Evolutionary conservation across 2,797 vertebrate genomes (phyloP).

Genomic region (Acanthurus lineatus): DNA sequence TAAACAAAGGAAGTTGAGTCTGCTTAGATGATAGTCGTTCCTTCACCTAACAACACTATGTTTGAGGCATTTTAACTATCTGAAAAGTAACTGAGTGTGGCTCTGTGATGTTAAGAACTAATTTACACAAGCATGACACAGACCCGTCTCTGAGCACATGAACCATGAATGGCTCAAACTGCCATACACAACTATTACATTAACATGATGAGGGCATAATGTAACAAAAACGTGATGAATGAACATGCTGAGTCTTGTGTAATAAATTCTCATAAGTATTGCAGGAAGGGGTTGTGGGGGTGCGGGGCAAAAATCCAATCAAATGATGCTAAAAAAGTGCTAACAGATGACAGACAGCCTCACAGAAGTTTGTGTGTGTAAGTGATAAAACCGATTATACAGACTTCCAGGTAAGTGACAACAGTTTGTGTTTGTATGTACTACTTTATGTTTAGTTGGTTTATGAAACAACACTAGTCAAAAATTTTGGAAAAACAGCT

Average conservation of each 20-base stretch:
- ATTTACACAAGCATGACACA: constrained; percentile 35
- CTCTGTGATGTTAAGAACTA: not conserved
- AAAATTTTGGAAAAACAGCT: no score
- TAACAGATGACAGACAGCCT: no score
- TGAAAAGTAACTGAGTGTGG: not conserved
- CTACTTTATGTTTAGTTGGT: not conserved
- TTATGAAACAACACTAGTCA: not conserved
- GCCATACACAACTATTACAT: constrained; percentile 16
- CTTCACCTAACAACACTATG: no score
- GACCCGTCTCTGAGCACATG: constrained; percentile 29
- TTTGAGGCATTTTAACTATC: not conserved
- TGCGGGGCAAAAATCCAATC: no score
- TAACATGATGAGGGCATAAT: constrained; percentile 7
- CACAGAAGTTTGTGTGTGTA: not conserved
- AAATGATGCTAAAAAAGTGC: no score
- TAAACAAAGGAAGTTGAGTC: constrained; percentile 4
- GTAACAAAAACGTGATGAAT: constrained; percentile 18
- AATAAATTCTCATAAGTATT: no score
- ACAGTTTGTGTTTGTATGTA: no score
- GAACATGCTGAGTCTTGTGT: not conserved
- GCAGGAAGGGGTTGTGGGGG: no score
- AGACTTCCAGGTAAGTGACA: no score
- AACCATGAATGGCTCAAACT: constrained; percentile 29
- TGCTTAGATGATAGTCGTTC: not conserved
- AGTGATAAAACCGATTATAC: no score